Evolutionary conservation across 2,113 vertebrate species (phyloP), one percentile per base, ranked within the genome.

Genomic region (Piliocolobus tephrosceles): DNA sequence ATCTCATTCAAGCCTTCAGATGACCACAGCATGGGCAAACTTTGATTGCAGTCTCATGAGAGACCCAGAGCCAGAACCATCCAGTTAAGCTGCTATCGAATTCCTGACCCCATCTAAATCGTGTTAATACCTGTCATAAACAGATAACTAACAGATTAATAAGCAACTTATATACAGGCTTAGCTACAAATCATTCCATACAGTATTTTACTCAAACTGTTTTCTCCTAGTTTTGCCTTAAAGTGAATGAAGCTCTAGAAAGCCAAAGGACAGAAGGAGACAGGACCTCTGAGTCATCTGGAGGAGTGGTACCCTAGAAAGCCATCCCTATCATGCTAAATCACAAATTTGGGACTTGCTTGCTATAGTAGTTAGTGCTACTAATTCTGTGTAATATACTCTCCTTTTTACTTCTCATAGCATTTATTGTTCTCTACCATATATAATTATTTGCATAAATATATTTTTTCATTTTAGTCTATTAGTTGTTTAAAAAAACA

Each of bases 221-320:
- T 73, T 72, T 82, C 86, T 86, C 45, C 52, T 90, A 30, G 10
- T 90, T 40, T 11, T 94, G 23, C 47, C 18, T 76, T 57, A 50
- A 95, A 73, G 18, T 68, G 66, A 93, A 73, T 68, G 43, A 90
- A 91, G 55, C 50, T 88, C 35, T 82, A 55, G 27, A 90, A 92
- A 45, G 35, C 8, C 43, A 13, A 40, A 90, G 17, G 8, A 75
- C 40, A 22, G 80, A 58, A 94, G 32, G 18, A 90, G 43, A 35
- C n/a, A 81, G 20, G 45, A 58, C 14, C 14, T 0, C 45, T 12
- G 7, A 23, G 35, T 52, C 58, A 8, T 20, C 1, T 50, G 20
- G 45, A 85, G 16, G 61, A n/a, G 9, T 8, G 25, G 4, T 27
- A 61, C 8, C 17, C 64, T 94, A 27, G 79, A 82, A 89, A 95